phyloP scores from a whole-genome alignment of 2,888 invertebrate species.

The Helobdella robusta region DNA sequence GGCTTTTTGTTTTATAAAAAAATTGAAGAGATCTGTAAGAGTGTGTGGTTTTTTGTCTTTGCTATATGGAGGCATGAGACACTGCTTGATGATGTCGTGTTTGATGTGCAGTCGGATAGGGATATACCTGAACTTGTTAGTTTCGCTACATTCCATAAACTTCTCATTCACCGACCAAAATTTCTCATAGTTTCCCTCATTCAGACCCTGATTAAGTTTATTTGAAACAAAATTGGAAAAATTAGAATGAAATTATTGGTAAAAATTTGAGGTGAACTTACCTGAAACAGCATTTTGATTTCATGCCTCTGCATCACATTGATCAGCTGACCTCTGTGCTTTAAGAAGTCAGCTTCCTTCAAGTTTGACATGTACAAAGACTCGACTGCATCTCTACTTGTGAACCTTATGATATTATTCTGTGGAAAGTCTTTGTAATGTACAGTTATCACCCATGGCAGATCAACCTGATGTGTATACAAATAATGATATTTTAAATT shows the following conservation, averaged over 20 bases:
- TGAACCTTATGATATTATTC: slow-evolving; percentile 72
- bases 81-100: slow-evolving; percentile 65
- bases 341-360: slow-evolving; percentile 95
- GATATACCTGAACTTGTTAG: slow-evolving; percentile 37
- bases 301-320: slow-evolving; percentile 67
- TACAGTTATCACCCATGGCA: slow-evolving; percentile 87
- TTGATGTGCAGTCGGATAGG: slow-evolving; percentile 44
- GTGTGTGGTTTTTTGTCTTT: slow-evolving; percentile 66
- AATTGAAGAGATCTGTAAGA: slow-evolving; percentile 60
- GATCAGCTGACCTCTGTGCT: slow-evolving; percentile 67
- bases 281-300: slow-evolving; percentile 71
- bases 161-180: slow-evolving; percentile 95
- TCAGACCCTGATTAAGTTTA: slow-evolving; percentile 28
- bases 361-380: slow-evolving; percentile 86
- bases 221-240: not conserved
- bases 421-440: slow-evolving; percentile 87
- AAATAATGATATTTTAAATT: not conserved
- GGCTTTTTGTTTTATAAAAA: slow-evolving; percentile 29
- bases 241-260: not conserved
- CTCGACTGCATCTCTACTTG: slow-evolving; percentile 72
- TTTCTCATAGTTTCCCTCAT: slow-evolving; percentile 89
- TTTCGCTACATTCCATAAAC: slow-evolving; percentile 66
- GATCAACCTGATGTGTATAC: slow-evolving; percentile 40
- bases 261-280: not conserved
- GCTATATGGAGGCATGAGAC: slow-evolving; percentile 65